Evolutionary conservation across 2,113 vertebrate genomes (phyloP).

Genomic region (Petromus typicus): DNA sequence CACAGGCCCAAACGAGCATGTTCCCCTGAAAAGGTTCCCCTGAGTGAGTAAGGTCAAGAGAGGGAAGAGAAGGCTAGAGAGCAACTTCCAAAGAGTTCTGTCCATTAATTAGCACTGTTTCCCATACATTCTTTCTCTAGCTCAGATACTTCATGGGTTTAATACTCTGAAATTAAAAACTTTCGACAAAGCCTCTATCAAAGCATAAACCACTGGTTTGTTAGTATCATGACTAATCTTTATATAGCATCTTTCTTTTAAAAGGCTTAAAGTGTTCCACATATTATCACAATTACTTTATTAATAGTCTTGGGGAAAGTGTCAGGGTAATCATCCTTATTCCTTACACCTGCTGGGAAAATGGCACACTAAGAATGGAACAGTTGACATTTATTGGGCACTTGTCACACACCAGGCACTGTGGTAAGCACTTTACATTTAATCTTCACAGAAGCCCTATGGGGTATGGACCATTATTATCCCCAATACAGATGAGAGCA

Average conservation of each 20-base stretch:
- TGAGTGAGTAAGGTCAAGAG: background rate
- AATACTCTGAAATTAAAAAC: background rate
- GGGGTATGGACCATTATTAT: conserved; percentile 11
- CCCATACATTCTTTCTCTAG: background rate
- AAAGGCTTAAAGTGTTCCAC: conserved; percentile 2
- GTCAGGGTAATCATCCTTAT: conserved; percentile 12
- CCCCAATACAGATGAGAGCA: conserved; percentile 42
- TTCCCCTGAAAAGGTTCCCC: background rate
- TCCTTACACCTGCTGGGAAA: conserved; percentile 63
- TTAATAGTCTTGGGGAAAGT: conserved; percentile 40
- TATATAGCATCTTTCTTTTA: conserved; percentile 55
- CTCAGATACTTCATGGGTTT: conserved; percentile 45
- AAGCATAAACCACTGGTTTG: conserved; percentile 12
- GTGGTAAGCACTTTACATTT: conserved; percentile 42
- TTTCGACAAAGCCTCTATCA: conserved; percentile 45
- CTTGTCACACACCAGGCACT: conserved; percentile 29
- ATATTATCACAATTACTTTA: conserved; percentile 55
- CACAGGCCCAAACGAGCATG: background rate
- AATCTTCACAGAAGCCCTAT: conserved; percentile 48
- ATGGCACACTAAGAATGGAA: conserved; percentile 39
- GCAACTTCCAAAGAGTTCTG: background rate
- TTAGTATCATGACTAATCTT: conserved; percentile 43
- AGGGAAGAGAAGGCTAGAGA: background rate
- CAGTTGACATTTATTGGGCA: conserved; percentile 32
- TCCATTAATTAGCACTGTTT: background rate